phyloP scores from a whole-genome alignment of 1,140 invertebrate species.

The Mylabris phalerata region DNA sequence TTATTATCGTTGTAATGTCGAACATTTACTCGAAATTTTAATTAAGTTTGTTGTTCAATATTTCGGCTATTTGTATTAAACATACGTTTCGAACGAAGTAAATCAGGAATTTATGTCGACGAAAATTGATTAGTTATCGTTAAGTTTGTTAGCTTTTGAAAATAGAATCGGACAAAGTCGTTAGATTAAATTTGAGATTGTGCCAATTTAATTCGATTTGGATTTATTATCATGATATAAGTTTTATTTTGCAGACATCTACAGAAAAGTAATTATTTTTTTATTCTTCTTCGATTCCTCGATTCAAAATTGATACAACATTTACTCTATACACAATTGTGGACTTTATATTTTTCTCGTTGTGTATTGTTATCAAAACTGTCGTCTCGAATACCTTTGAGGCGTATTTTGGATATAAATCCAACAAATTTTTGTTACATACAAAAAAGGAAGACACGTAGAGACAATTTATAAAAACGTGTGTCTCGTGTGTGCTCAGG shows the following conservation, averaged over 20 bases:
- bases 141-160: not conserved
- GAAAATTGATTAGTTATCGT: slow-evolving; percentile 8
- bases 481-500: slow-evolving; percentile 22
- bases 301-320: slow-evolving; percentile 4
- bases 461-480: slow-evolving; percentile 28
- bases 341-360: slow-evolving; percentile 22
- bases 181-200: slow-evolving; percentile 15
- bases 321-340: slow-evolving; percentile 10
- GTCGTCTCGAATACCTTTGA: slow-evolving; percentile 18
- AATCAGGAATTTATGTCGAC: slow-evolving; percentile 5
- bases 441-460: slow-evolving; percentile 22
- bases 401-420: slow-evolving; percentile 25
- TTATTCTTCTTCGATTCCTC: no score
- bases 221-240: slow-evolving; percentile 4
- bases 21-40: no score
- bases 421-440: slow-evolving; percentile 22
- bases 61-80: no score
- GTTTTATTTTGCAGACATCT: slow-evolving; percentile 1
- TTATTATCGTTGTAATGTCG: no score
- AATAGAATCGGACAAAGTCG: slow-evolving; percentile 6
- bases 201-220: slow-evolving; percentile 14
- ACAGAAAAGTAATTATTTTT: slow-evolving; percentile 2
- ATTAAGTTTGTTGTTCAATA: no score
- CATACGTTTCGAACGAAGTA: no score
- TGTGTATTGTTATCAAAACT: slow-evolving; percentile 1